Base-by-base conservation (phyloP, 2,113 vertebrate genomes). In the Neotoma lepida region DNA sequence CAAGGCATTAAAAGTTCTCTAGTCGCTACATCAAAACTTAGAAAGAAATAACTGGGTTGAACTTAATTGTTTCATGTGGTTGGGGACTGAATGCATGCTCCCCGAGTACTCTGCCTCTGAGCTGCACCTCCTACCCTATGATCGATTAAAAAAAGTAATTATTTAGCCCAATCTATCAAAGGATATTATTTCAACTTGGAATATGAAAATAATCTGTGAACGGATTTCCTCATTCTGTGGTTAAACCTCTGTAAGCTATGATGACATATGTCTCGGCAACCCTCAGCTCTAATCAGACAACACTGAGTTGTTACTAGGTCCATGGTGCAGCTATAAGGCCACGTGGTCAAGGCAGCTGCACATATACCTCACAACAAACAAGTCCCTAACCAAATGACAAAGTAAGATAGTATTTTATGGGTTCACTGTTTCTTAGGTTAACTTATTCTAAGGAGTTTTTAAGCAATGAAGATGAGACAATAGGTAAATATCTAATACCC, bases 401-500 rank as follows among this genome's bases (percentile, higher is more conserved):
- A 73, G 35, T 82, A 49, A 84, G 1, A 4, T 56, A 73, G 7
- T 73, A 78, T 64, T 73, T 66, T 89, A 86, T 14, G 86, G 18
- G 44, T 4, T 78, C 24, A 18, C 10, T 66, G 41, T 76, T 80
- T 26, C 63, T 82, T 58, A 73, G 28, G 64, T 77, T 77, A 89
- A 94, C 44, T 58, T 22, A 90, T 20, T 86, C 71, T 70, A 85
- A 80, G 76, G 30, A 81, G 82, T 84, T 96, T 94, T n/a, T 93
- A 82, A 90, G 94, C 58, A 95, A 46, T 7, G 73, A 78, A 76
- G 14, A 64, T 49, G 22, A 90, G 1, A 84, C 1, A 54, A 51
- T 6, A 84, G 30, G 44, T 2, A n/a, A 92, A 76, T 88, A 12
- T n/a, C 54, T 26, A 86, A 0, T 51, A 76, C 66, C 18, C 85